These are phyloP conservation scores for Cerceris ruficornis DNA, from an alignment of 2,888 invertebrate species.

Conservation along the genomic window DNA sequence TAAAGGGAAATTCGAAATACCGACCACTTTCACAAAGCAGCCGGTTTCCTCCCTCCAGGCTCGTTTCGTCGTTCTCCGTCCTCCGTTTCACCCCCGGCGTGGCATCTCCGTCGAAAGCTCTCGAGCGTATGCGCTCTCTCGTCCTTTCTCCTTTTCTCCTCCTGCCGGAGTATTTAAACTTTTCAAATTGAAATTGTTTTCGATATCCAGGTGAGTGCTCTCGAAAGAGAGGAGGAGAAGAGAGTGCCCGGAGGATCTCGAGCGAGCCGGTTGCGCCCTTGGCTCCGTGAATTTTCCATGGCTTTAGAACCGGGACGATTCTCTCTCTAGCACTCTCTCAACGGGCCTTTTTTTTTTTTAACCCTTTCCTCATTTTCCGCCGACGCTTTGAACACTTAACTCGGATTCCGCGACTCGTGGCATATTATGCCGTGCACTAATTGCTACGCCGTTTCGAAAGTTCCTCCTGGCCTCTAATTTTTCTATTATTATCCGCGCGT, in stretches of 20 bases:
- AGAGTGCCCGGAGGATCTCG: not conserved
- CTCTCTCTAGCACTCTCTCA: constrained; percentile 22
- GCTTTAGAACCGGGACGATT: constrained; percentile 24
- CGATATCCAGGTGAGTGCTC: constrained; percentile 75
- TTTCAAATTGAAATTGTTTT: constrained; percentile 80
- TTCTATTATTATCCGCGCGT: not conserved
- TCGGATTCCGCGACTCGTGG: constrained; percentile 34
- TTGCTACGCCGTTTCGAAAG: constrained; percentile 43
- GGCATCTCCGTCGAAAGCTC: constrained; percentile 35
- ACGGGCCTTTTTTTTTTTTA: constrained; percentile 6
- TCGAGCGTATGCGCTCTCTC: constrained; percentile 22
- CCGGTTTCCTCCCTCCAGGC: constrained; percentile 44
- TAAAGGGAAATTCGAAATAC: constrained; percentile 77
- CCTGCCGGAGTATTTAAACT: constrained; percentile 74
- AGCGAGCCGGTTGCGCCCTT: not conserved
- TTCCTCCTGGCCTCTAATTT: constrained; percentile 18
- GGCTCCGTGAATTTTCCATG: constrained; percentile 42
- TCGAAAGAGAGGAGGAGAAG: constrained; percentile 41
- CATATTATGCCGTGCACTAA: constrained; percentile 42
- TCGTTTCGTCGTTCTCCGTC: constrained; percentile 31
- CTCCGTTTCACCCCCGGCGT: constrained; percentile 25
- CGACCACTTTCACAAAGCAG: constrained; percentile 69
- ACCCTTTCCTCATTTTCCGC: not conserved
- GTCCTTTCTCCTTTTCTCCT: constrained; percentile 17
- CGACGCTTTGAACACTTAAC: constrained; percentile 40